Conservation (phyloP, 1,140 invertebrate species). For the Bombus waltoni region DNA sequence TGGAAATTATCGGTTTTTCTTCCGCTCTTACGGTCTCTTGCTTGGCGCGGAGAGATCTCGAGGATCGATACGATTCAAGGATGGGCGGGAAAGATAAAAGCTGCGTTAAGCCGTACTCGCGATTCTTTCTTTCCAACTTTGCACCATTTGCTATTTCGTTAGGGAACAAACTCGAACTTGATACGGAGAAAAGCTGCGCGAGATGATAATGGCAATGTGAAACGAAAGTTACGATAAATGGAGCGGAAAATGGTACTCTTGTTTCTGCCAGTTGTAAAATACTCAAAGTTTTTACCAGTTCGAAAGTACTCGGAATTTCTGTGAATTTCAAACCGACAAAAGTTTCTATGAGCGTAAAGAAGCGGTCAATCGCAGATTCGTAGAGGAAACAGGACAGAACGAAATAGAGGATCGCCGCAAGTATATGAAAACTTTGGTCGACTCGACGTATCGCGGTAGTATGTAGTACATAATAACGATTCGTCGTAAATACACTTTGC, state of each 20-base stretch:
- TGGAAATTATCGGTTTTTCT: constrained; percentile 29
- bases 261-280: not conserved
- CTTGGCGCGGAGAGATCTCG: not conserved
- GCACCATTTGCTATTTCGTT: not conserved
- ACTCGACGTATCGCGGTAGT: not conserved
- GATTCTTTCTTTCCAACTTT: not conserved
- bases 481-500: no score
- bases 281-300: not conserved
- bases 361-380: not conserved
- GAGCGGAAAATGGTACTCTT: not conserved
- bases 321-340: not conserved
- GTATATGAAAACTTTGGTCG: not conserved
- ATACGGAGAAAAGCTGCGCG: not conserved
- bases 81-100: not conserved
- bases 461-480: no score
- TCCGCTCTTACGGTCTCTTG: not conserved
- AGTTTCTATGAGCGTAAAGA: not conserved
- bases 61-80: constrained; percentile 18
- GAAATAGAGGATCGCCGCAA: not conserved
- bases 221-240: constrained; percentile 5
- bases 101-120: not conserved
- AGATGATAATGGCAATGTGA: not conserved
- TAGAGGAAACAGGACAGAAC: not conserved
- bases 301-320: not conserved
- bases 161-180: not conserved